phyloP scores from a whole-genome alignment of 2,797 vertebrate species.

The Manis javanica region DNA sequence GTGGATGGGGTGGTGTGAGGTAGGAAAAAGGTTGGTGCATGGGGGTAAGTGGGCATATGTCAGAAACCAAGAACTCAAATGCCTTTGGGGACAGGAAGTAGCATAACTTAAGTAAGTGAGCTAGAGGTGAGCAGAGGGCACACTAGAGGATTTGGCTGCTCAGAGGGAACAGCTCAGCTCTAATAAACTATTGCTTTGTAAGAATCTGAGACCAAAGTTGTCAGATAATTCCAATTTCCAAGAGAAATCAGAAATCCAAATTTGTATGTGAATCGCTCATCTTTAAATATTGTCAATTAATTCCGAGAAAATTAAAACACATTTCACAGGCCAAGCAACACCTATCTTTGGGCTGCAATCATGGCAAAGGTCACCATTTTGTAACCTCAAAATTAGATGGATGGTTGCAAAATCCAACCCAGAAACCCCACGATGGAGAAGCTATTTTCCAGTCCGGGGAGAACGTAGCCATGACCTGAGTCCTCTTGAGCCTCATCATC shows the following conservation, averaged over 20 bases:
- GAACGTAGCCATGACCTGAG: not conserved
- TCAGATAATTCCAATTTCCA: constrained; percentile 30
- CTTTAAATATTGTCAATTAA: not conserved
- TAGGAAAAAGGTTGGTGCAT: not conserved
- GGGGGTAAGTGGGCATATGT: not conserved
- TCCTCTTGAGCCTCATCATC: too few relatives aligned
- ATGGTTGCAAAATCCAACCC: not conserved
- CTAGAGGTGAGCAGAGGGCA: accelerated
- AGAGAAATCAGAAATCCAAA: not conserved
- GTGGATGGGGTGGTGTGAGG: not conserved
- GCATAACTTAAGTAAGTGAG: not conserved
- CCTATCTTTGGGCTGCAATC: not conserved
- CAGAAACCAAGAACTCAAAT: not conserved
- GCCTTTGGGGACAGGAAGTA: too few relatives aligned
- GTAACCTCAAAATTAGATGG: not conserved
- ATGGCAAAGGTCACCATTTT: not conserved
- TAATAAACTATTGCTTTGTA: not conserved
- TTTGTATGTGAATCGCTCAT: not conserved
- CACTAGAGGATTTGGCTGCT: not conserved
- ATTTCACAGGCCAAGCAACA: not conserved
- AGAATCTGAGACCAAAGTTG: not conserved
- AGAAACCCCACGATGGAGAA: not conserved
- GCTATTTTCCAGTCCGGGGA: not conserved
- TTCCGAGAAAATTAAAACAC: not conserved
- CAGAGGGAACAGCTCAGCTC: not conserved